Evolutionary conservation across 2,797 vertebrate species (phyloP).

Genomic region (Ataeniobius toweri): DNA sequence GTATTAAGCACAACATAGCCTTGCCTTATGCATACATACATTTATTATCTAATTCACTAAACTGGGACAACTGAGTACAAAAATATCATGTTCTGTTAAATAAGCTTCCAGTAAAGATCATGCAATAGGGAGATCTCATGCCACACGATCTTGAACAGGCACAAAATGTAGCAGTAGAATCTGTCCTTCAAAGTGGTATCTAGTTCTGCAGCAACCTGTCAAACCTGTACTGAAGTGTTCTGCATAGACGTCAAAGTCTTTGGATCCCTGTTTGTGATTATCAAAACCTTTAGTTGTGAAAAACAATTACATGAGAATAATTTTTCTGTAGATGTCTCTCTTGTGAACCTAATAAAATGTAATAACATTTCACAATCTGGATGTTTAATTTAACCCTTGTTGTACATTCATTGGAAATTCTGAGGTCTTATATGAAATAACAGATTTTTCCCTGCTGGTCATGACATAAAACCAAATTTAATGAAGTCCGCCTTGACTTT

Average conservation of each 20-base stretch:
- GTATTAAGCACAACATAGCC: too few relatives aligned
- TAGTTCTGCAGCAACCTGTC: too few relatives aligned
- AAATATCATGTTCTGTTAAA: too few relatives aligned
- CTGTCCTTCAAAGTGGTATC: too few relatives aligned
- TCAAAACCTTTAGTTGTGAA: neutral
- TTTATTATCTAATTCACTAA: too few relatives aligned
- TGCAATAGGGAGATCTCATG: too few relatives aligned
- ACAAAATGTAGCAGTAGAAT: too few relatives aligned
- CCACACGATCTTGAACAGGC: too few relatives aligned
- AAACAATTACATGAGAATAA: neutral
- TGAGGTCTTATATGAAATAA: neutral
- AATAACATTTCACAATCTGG: neutral
- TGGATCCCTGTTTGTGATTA: neutral
- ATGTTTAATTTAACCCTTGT: neutral
- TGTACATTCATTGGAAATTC: neutral
- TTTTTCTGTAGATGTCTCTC: neutral
- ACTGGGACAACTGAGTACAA: too few relatives aligned
- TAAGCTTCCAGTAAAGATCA: too few relatives aligned
- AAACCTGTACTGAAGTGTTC: too few relatives aligned
- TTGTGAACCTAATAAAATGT: neutral
- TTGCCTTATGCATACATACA: too few relatives aligned
- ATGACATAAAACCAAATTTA: neutral
- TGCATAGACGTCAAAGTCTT: neutral
- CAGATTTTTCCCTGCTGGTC: neutral
- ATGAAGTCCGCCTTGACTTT: neutral